These are phyloP conservation scores for Leucosticte australis DNA, from an alignment of 2,113 vertebrate genomes.

Conservation along the genomic window DNA sequence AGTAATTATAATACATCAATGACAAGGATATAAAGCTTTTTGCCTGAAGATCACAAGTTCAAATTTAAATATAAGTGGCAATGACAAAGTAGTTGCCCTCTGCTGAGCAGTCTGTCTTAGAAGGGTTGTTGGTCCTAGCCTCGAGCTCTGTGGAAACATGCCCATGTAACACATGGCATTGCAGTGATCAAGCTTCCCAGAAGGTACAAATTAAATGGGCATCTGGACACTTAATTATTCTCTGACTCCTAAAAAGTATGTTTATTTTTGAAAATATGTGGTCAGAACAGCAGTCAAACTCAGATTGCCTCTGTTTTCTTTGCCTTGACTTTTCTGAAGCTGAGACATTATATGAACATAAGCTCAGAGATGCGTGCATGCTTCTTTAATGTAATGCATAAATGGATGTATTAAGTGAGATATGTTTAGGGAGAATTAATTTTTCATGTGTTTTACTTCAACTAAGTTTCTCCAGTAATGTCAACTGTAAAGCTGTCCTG, in stretches of 20 bases:
- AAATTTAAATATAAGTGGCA: not conserved
- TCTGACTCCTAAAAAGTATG: not conserved
- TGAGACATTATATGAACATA: not conserved
- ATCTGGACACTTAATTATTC: constrained; percentile 29
- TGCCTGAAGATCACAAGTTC: not conserved
- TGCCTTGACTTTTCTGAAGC: not conserved
- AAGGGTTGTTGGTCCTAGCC: not conserved
- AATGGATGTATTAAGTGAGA: not conserved
- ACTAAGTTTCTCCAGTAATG: not conserved
- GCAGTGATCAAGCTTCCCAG: not conserved
- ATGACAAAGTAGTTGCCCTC: not conserved
- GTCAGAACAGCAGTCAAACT: not conserved
- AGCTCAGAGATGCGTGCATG: not conserved
- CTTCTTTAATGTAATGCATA: not conserved
- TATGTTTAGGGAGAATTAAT: not conserved
- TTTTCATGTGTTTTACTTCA: not conserved
- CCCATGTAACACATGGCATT: not conserved
- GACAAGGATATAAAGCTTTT: not conserved
- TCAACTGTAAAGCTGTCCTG: not conserved
- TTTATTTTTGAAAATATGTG: not conserved
- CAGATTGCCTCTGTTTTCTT: not conserved
- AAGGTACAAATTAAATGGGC: not conserved
- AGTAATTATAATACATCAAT: not conserved
- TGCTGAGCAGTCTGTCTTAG: not conserved
- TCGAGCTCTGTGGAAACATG: not conserved